Evolutionary conservation across 2,888 invertebrate genomes (phyloP).

Genomic region (Callosobruchus maculatus): DNA sequence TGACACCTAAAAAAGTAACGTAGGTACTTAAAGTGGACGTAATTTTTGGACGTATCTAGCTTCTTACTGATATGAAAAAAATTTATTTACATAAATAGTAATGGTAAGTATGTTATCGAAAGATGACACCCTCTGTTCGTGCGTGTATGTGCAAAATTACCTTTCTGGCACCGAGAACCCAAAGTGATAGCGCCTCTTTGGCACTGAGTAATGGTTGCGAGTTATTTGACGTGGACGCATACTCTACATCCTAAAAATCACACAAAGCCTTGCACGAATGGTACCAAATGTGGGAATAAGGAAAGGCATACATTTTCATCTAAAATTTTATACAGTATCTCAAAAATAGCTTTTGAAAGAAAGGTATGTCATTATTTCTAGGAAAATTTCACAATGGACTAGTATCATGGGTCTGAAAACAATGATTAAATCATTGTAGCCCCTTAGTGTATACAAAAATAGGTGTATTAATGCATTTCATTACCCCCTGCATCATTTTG

Average conservation of each 20-base stretch:
- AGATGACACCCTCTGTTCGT: neutral
- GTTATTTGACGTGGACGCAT: conserved; percentile 62
- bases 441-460: too few species aligned
- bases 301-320: neutral
- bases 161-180: conserved; percentile 92
- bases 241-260: conserved; percentile 66
- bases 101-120: neutral
- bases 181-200: conserved; percentile 91
- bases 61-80: too few species aligned
- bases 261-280: conserved; percentile 10
- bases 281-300: neutral
- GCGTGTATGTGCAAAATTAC: conserved; percentile 49
- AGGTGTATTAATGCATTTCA: too few species aligned
- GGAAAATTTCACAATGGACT: too few species aligned
- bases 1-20: too few species aligned
- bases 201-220: conserved; percentile 84
- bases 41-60: too few species aligned
- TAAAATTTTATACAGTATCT: neutral
- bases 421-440: too few species aligned
- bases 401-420: too few species aligned
- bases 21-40: too few species aligned
- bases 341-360: neutral
- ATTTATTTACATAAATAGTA: too few species aligned
- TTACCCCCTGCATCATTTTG: too few species aligned
- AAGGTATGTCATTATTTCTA: neutral